Conservation (phyloP, 2,797 vertebrate species). For the Steatocranus sp. region DNA sequence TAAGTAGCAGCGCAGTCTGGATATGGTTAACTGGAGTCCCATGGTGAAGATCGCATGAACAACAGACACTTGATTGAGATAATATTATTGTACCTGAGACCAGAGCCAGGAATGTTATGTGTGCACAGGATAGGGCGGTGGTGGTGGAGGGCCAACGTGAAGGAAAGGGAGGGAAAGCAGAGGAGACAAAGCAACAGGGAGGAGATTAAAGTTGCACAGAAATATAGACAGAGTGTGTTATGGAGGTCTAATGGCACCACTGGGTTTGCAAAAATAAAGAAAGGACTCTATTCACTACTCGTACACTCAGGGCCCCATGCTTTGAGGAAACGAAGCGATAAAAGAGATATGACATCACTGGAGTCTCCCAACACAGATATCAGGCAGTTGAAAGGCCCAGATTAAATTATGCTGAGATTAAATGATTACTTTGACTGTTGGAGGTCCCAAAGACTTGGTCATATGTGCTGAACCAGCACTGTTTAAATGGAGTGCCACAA, state of each 20-base stretch:
- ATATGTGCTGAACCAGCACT: not conserved
- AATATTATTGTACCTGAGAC: constrained; percentile 56
- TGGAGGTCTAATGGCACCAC: constrained; percentile 14
- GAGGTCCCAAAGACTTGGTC: not conserved
- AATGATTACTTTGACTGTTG: not conserved
- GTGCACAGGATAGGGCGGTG: not conserved
- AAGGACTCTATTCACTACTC: constrained; percentile 27
- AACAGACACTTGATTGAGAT: constrained; percentile 29
- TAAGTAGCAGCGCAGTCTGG: constrained; percentile 44
- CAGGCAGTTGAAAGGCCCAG: not conserved
- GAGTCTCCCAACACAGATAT: not conserved
- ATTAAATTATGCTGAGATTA: constrained; percentile 18
- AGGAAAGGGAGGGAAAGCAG: not conserved
- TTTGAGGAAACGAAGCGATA: constrained; percentile 19
- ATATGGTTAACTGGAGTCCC: constrained; percentile 49
- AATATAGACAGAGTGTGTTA: not conserved
- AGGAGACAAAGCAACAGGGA: not conserved
- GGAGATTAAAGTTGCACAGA: not conserved
- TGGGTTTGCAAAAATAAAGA: constrained; percentile 20
- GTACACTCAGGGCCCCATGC: not conserved
- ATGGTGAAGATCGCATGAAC: constrained; percentile 38
- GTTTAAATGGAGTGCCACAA: not conserved
- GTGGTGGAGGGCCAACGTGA: not conserved
- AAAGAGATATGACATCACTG: constrained; percentile 34
- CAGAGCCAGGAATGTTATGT: constrained; percentile 15